Evolutionary conservation across 2,888 invertebrate species (phyloP), one percentile per base, ranked within the genome.

Genomic region (Andrena bicolor): DNA sequence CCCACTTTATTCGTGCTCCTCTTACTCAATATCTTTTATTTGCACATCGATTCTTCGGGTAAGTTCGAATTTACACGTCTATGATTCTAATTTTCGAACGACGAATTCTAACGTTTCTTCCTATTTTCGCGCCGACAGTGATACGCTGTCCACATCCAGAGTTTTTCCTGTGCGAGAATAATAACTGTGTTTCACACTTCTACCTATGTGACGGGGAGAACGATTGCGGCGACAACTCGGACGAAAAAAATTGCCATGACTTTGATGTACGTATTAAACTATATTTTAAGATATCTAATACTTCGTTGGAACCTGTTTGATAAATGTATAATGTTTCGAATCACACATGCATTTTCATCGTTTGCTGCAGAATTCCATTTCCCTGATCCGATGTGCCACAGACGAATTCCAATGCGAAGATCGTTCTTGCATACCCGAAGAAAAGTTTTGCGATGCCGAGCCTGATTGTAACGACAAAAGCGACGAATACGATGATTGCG

Each of bases 211-310:
- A 97, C 91, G 94, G 94, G 0, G 91, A 94, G 35, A 93, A 95
- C 80, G 95, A 96, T 86, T 96, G 96, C 82, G 95, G 94, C 0
- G 96, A 96, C 86, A 86, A 90, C 49, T 95, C 95, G 0, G 96
- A 96, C 82, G 96, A 96, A 88, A 6, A 88, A 0, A 86, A 94
- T 82, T 96, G 96, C 41, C 6, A 0, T 0, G 2, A 26, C 10
- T 49, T 26, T 28, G 10, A n/a, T 3, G 88, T 88, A 73, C 35
- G 70, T 80, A 65, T 71, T 28, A 26, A 16, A 48, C 28, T 2
- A 8, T 26, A 16, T 65, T 26, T 35, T 48, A 48, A 64, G 13
- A 53, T 53, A 68, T 26, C 35, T 26, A 26, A 68, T 23, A 68
- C 30, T 26, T 16, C 53, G 13, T 68, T 53, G 7, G 2, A 20